These are phyloP conservation scores for Philopedon plagiatum DNA, from an alignment of 2,888 invertebrate genomes.

Conservation along the genomic window DNA sequence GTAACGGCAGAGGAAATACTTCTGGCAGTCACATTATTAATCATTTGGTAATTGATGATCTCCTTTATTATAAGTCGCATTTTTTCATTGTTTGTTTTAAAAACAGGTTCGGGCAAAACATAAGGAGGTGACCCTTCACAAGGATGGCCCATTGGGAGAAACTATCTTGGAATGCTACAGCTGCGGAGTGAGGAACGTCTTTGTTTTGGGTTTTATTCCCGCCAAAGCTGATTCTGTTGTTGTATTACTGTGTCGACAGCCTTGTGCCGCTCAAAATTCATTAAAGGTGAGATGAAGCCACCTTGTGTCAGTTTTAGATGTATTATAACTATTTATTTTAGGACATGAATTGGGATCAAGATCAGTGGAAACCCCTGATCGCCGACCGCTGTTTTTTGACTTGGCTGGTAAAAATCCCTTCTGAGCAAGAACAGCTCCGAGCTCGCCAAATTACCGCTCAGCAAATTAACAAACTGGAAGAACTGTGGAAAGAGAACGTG, in stretches of 20 bases:
- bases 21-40: slow-evolving; percentile 99
- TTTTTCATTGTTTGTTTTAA: not conserved
- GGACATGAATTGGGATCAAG: slow-evolving; percentile 99
- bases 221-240: slow-evolving; percentile 99
- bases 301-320: not conserved
- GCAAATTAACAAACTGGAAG: slow-evolving; percentile 98
- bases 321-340: slow-evolving; percentile 47
- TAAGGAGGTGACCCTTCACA: slow-evolving; percentile 97
- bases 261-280: slow-evolving; percentile 97
- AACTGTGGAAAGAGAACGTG: slow-evolving; percentile 98
- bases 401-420: slow-evolving; percentile 98
- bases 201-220: slow-evolving; percentile 98
- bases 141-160: slow-evolving; percentile 97
- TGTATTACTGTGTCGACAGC: slow-evolving; percentile 96
- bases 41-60: slow-evolving; percentile 91
- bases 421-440: slow-evolving; percentile 95
- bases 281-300: slow-evolving; percentile 74
- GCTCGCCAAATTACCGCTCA: slow-evolving; percentile 97
- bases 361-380: slow-evolving; percentile 98
- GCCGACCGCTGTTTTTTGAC: slow-evolving; percentile 95
- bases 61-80: too few species aligned
- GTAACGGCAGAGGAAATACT: slow-evolving; percentile 98
- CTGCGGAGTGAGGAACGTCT: slow-evolving; percentile 98
- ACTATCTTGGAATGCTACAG: slow-evolving; percentile 99
- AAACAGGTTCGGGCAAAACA: slow-evolving; percentile 88